Evolutionary conservation across 2,888 invertebrate genomes (phyloP).

Genomic region (Pristionchus entomophagus): DNA sequence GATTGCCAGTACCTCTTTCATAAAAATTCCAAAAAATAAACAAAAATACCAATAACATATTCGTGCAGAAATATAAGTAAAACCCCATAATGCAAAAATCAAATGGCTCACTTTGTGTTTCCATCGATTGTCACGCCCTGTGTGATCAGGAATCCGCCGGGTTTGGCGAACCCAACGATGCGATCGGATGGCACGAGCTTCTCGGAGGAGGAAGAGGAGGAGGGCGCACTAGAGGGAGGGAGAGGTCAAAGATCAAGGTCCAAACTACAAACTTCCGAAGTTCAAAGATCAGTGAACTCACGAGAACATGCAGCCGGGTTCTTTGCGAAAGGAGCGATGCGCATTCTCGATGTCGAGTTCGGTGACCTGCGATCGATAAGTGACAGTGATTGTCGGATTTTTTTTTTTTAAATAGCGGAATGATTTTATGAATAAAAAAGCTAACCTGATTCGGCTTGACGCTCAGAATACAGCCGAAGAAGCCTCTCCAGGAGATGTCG

Average conservation of each 20-base stretch:
- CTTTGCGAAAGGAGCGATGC: slow-evolving; percentile 67
- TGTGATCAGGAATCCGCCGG: slow-evolving; percentile 70
- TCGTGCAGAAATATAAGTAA: no score
- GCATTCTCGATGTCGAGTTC: slow-evolving; percentile 73
- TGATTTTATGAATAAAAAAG: neutral
- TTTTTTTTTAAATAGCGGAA: no score
- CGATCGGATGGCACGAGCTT: slow-evolving; percentile 61
- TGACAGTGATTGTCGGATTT: neutral
- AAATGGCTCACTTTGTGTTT: slow-evolving; percentile 71
- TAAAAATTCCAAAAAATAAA: no score
- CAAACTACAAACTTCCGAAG: neutral
- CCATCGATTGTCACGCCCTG: slow-evolving; percentile 68
- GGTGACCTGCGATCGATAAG: slow-evolving; percentile 58
- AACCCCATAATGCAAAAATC: slow-evolving; percentile 50
- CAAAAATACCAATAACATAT: no score
- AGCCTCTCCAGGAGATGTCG: slow-evolving; percentile 71
- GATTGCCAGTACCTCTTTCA: no score
- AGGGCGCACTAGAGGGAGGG: neutral
- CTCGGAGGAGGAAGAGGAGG: neutral
- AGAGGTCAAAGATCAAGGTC: neutral
- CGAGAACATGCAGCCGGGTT: slow-evolving; percentile 67
- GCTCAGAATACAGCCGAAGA: slow-evolving; percentile 73
- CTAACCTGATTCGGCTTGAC: slow-evolving; percentile 69
- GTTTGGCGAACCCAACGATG: slow-evolving; percentile 71
- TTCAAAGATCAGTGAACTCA: slow-evolving; percentile 32